Conservation (phyloP, 2,888 invertebrate genomes). For the Philopedon plagiatum region DNA sequence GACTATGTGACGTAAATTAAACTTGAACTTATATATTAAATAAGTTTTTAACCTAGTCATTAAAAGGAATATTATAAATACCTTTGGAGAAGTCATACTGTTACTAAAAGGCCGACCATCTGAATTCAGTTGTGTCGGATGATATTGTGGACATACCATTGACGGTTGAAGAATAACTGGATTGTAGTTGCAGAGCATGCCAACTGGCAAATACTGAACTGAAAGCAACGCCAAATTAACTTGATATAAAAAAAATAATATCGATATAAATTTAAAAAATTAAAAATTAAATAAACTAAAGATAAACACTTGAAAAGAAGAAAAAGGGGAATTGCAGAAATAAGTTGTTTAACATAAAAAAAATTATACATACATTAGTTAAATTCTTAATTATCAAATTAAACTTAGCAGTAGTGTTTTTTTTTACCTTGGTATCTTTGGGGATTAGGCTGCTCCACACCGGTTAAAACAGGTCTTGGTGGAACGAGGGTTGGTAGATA, state of each 20-base stretch:
- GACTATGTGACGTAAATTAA: too few species aligned
- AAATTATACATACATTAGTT: too few species aligned
- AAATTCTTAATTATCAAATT: too few species aligned
- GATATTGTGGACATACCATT: slow-evolving; percentile 73
- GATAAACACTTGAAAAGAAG: too few species aligned
- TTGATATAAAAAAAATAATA: slow-evolving; percentile 11
- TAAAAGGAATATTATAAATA: slow-evolving; percentile 7
- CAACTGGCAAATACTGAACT: slow-evolving; percentile 76
- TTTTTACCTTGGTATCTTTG: slow-evolving; percentile 59
- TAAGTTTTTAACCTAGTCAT: neutral
- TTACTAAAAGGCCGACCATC: slow-evolving; percentile 48
- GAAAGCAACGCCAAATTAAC: slow-evolving; percentile 53
- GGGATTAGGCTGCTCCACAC: slow-evolving; percentile 35
- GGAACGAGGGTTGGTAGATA: slow-evolving; percentile 71
- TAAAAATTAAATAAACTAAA: too few species aligned
- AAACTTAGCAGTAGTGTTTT: neutral
- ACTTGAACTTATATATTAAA: too few species aligned
- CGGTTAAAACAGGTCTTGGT: slow-evolving; percentile 45
- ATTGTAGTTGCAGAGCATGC: slow-evolving; percentile 74
- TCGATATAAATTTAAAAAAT: too few species aligned
- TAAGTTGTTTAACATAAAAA: too few species aligned
- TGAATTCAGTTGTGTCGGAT: slow-evolving; percentile 27
- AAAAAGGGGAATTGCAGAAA: too few species aligned
- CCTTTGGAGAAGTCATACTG: slow-evolving; percentile 32
- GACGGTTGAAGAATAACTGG: slow-evolving; percentile 70